phyloP scores from a whole-genome alignment of 2,888 invertebrate species.

The Schizotus pectinicornis region DNA sequence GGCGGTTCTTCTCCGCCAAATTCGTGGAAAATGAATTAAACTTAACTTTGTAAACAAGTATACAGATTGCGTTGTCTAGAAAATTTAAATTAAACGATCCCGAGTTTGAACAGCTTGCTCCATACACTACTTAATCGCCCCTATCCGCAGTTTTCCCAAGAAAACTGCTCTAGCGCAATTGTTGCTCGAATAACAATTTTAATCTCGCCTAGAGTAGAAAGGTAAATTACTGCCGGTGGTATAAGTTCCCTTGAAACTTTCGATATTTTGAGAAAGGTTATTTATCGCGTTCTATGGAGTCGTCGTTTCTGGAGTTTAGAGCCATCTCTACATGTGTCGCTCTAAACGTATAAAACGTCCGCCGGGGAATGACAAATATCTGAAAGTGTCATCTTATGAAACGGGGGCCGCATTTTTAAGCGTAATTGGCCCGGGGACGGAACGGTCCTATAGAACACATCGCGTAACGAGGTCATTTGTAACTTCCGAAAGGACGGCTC shows the following conservation, averaged over 20 bases:
- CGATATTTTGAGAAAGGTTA: slow-evolving; percentile 37
- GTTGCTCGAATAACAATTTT: no score
- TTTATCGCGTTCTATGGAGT: slow-evolving; percentile 36
- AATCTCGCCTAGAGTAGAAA: slow-evolving; percentile 10
- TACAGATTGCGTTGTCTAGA: slow-evolving; percentile 21
- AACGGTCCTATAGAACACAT: slow-evolving; percentile 43
- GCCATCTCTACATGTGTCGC: slow-evolving; percentile 40
- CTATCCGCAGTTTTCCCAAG: not conserved
- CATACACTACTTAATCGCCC: not conserved
- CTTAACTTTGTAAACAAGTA: slow-evolving; percentile 19
- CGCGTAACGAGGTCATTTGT: slow-evolving; percentile 48
- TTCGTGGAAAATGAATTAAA: slow-evolving; percentile 15
- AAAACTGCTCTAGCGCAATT: not conserved
- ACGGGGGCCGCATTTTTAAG: slow-evolving; percentile 40
- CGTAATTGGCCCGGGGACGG: slow-evolving; percentile 43
- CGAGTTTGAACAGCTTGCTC: slow-evolving; percentile 1
- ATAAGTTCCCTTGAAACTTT: slow-evolving; percentile 22
- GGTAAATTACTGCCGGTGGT: slow-evolving; percentile 13
- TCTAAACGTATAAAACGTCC: slow-evolving; percentile 43
- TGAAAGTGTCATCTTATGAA: slow-evolving; percentile 44
- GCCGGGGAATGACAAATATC: slow-evolving; percentile 46
- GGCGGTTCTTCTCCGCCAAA: slow-evolving; percentile 4
- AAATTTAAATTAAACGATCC: slow-evolving; percentile 21
- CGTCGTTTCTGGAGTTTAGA: slow-evolving; percentile 30
- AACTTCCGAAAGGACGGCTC: slow-evolving; percentile 41